Evolutionary conservation across 2,113 vertebrate species (phyloP).

Genomic region (Pan paniscus): DNA sequence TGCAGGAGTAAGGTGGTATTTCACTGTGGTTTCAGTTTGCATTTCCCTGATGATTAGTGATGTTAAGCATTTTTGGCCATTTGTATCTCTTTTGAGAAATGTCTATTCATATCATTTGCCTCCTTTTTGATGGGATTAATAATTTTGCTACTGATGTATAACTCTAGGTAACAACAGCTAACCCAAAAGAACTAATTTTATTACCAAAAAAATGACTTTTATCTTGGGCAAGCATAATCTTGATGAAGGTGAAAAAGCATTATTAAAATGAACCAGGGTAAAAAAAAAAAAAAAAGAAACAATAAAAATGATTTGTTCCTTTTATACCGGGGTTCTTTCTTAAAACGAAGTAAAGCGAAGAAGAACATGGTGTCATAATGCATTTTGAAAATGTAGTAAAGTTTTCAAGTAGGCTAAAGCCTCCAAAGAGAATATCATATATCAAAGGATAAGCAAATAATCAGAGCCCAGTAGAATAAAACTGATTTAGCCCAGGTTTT

Average conservation of each 20-base stretch:
- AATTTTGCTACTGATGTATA: not conserved
- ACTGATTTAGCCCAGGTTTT: conserved; percentile 34
- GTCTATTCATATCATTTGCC: too few species aligned
- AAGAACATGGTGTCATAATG: not conserved
- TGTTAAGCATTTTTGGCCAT: too few species aligned
- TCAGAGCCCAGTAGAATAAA: not conserved
- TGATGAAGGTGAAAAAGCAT: conserved; percentile 18
- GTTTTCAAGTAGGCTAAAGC: conserved; percentile 61
- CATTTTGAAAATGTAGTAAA: conserved; percentile 46
- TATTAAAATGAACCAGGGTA: conserved; percentile 4
- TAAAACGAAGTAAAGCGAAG: conserved; percentile 41
- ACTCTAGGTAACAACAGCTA: not conserved
- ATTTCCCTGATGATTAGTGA: too few species aligned
- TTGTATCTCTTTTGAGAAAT: too few species aligned
- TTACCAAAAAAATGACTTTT: not conserved
- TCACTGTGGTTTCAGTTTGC: too few species aligned
- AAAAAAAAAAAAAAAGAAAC: not conserved
- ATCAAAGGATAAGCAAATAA: conserved; percentile 63
- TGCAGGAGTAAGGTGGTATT: too few species aligned
- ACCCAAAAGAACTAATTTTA: not conserved
- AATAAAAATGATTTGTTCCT: not conserved
- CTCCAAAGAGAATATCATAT: conserved; percentile 10
- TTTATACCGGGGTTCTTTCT: conserved; percentile 4
- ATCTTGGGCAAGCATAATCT: not conserved
- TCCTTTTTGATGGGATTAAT: not conserved